Conservation (phyloP, 2,113 vertebrate genomes). For the Rostratula benghalensis region DNA sequence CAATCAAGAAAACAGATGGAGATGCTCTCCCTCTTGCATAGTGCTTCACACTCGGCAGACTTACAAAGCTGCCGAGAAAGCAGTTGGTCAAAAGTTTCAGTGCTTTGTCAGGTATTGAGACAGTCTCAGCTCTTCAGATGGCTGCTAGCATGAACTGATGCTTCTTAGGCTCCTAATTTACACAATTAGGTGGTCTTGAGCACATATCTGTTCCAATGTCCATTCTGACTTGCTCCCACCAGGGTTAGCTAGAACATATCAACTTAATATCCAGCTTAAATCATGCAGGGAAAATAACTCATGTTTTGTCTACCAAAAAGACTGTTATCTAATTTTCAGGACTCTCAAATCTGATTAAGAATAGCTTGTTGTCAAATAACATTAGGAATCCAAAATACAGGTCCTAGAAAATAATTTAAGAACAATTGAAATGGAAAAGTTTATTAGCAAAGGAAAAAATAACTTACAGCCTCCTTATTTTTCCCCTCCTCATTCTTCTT, state of each 20-base stretch:
- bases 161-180: background rate
- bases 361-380: background rate
- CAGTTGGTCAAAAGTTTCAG: background rate
- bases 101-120: background rate
- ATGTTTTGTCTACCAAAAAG: background rate
- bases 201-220: background rate
- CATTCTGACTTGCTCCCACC: background rate
- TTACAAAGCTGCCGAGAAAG: background rate
- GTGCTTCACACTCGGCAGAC: background rate
- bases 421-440: background rate
- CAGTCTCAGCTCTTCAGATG: background rate
- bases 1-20: background rate
- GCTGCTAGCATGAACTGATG: background rate
- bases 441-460: background rate
- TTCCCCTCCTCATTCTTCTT: background rate
- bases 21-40: background rate
- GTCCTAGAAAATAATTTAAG: background rate
- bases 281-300: background rate
- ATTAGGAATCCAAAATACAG: background rate
- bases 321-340: background rate
- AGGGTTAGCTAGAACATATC: background rate
- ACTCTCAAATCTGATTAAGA: background rate
- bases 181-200: background rate
- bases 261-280: background rate
- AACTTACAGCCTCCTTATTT: background rate